Base-by-base conservation (phyloP, 2,113 vertebrate species). In the Petrocephalus zakoni region DNA sequence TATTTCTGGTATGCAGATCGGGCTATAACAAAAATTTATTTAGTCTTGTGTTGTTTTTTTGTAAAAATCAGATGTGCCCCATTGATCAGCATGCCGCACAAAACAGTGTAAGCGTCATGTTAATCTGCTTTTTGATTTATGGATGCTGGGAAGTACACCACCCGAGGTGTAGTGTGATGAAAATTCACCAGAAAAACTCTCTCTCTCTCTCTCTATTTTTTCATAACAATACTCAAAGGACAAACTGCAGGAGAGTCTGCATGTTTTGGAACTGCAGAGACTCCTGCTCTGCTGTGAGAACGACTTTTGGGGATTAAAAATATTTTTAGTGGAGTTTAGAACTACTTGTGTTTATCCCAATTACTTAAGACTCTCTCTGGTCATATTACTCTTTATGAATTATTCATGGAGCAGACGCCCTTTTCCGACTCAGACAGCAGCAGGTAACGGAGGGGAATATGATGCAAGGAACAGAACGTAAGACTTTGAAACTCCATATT, bases 71-170 rank as follows among this genome's bases (percentile, higher is more conserved):
- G 37, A 49, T n/a, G 34, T 83, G 81, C 46, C 21, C 46, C 81
- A 49, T 49, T 83, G 81, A 83, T 83, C 22, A 83, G 5, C 42
- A 83, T n/a, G 81, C 81, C 2, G 42, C 81, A 49, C 46, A 11
- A 8, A 42, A 83, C 46, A 83, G 42, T 81, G 75, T 81, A 81
- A 21, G 81, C 46, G 21, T 83, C 81, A 83, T 83, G 46, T 83
- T 83, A 83, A 83, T 83, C 81, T 83, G 81, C 46, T 47, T 83
- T 83, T 83, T 83, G 37, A 83, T 83, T 51, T 25, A 83, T 83
- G 9, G 46, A 83, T 11, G 21, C 81, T 49, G 81, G 21, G 81
- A 83, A 46, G 37, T 47, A 5, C 19, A n/a, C 46, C 81, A 49
- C 81, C 19, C 81, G 46, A 42, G 81, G 81, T 49, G 81, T 5